Conservation (phyloP, 1,140 invertebrate genomes). For the Ceratosolen solmsi region DNA sequence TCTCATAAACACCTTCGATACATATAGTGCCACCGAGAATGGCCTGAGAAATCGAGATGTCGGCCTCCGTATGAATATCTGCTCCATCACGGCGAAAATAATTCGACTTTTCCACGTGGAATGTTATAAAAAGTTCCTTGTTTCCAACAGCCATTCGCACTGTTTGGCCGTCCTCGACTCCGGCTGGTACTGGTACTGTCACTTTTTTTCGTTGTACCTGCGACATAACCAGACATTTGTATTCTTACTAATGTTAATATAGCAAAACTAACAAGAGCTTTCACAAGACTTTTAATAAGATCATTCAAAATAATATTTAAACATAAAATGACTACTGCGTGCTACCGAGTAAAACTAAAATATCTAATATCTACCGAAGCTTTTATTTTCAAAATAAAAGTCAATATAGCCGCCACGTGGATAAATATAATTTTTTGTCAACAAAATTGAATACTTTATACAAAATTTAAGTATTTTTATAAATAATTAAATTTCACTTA, state of each 20-base stretch:
- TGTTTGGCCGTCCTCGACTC: constrained; percentile 97
- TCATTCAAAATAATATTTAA: too few species aligned
- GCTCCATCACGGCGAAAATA: constrained; percentile 94
- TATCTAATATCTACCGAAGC: too few species aligned
- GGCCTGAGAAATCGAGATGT: constrained; percentile 92
- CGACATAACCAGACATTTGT: background rate
- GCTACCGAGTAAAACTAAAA: too few species aligned
- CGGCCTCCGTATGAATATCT: constrained; percentile 93
- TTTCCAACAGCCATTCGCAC: constrained; percentile 93
- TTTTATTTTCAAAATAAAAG: too few species aligned
- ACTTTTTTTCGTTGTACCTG: constrained; percentile 90
- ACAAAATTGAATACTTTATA: too few species aligned
- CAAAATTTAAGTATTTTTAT: too few species aligned
- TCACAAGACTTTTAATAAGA: too few species aligned
- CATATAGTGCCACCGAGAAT: constrained; percentile 93
- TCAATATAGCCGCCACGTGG: too few species aligned
- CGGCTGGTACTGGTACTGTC: constrained; percentile 96
- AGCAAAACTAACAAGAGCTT: background rate
- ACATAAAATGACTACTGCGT: too few species aligned
- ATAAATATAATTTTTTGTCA: too few species aligned
- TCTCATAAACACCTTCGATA: constrained; percentile 96
- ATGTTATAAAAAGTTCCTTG: constrained; percentile 92
- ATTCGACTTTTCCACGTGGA: constrained; percentile 91
- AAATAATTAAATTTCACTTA: constrained; percentile 60
- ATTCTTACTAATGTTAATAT: too few species aligned